Evolutionary conservation across 2,113 vertebrate genomes (phyloP).

Genomic region (Suncus etruscus): DNA sequence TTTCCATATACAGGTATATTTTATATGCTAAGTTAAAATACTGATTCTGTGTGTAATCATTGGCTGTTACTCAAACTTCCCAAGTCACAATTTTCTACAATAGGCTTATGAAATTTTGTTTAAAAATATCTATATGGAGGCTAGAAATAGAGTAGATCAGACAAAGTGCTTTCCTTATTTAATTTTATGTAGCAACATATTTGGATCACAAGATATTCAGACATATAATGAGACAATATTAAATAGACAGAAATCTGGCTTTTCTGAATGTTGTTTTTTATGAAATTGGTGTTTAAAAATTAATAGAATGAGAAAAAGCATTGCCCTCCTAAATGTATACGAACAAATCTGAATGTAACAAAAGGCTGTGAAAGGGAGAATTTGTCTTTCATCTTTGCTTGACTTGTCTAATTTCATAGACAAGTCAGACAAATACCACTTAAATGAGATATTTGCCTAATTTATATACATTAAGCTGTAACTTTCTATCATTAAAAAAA

Average conservation of each 20-base stretch:
- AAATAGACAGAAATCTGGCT: too few relatives aligned
- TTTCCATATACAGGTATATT: background rate
- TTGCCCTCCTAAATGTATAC: background rate
- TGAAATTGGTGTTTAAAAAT: background rate
- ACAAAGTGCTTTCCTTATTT: background rate
- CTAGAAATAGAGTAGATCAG: too few relatives aligned
- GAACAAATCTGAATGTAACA: background rate
- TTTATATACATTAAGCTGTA: background rate
- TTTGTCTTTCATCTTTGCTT: background rate
- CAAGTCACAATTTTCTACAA: background rate
- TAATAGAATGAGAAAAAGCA: background rate
- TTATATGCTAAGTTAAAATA: too few relatives aligned
- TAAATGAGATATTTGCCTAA: too few relatives aligned
- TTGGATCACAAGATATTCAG: background rate
- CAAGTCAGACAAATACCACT: background rate
- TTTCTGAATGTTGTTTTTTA: background rate
- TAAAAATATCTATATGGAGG: too few relatives aligned
- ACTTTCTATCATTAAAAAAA: background rate
- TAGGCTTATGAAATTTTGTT: too few relatives aligned
- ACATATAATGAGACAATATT: background rate
- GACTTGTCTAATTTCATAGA: background rate
- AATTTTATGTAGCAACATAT: background rate
- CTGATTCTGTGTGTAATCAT: background rate
- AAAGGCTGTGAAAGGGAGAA: background rate
- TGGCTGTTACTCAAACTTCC: background rate